phyloP scores from a whole-genome alignment of 2,797 vertebrate genomes.

The Smutsia gigantea region DNA sequence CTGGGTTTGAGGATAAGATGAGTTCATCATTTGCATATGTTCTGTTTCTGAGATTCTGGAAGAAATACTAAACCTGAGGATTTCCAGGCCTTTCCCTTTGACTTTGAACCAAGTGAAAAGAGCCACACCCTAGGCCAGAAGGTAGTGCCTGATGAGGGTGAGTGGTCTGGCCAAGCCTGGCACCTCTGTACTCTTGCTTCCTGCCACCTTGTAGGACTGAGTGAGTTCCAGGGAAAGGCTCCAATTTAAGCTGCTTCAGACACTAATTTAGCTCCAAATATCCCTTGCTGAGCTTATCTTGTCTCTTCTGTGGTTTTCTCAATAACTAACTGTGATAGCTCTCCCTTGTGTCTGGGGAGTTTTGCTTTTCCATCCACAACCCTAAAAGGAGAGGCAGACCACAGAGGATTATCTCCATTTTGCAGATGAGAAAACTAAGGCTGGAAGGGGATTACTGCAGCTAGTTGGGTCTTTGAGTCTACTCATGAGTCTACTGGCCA shows the following conservation, averaged over 20 bases:
- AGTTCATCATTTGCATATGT: not conserved
- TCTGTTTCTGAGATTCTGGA: not conserved
- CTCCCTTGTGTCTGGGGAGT: not conserved
- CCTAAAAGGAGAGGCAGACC: not conserved
- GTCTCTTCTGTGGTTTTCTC: not conserved
- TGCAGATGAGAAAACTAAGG: not conserved
- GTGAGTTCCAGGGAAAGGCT: slow-evolving; percentile 29
- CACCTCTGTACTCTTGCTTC: not conserved
- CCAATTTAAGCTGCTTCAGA: slow-evolving; percentile 39
- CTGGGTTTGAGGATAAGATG: not conserved
- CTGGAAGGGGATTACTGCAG: not conserved
- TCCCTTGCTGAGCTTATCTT: not conserved
- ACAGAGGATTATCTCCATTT: not conserved
- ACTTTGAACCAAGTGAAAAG: slow-evolving; percentile 2
- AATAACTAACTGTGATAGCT: slow-evolving; percentile 13
- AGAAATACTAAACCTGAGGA: not conserved
- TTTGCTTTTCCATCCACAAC: not conserved
- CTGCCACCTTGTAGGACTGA: not conserved
- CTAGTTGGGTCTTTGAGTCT: not conserved
- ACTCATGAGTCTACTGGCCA: not conserved
- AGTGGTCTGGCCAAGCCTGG: slow-evolving; percentile 35
- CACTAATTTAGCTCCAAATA: not conserved
- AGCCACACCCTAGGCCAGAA: not conserved
- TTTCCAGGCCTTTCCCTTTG: slow-evolving; percentile 24
- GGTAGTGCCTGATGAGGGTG: not conserved